Percentiles rank a stretch among this genome's conserved stretches.
These are phyloP conservation scores for Prietella phreatophila DNA, from an alignment of 2,113 vertebrate genomes.

Conservation along the genomic window DNA sequence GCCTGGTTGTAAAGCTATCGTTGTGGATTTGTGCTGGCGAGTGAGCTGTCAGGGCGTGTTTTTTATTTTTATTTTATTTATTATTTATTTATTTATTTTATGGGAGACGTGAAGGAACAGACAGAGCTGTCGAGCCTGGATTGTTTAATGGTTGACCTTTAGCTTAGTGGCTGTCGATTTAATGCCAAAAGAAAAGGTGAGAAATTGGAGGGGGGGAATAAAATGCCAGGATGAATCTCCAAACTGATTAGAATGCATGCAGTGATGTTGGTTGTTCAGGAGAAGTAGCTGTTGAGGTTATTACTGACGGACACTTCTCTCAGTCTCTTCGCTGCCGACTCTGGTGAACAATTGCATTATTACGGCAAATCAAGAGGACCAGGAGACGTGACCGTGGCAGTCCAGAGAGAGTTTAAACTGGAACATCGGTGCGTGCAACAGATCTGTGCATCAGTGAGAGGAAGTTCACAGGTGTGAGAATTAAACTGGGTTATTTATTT, in stretches of 20 bases:
- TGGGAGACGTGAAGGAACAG: slow-evolving; percentile 12
- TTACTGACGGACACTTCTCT: slow-evolving; percentile 41
- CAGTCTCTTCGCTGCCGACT: slow-evolving; percentile 7
- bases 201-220: background rate
- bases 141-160: slow-evolving; percentile 50
- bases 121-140: slow-evolving; percentile 19
- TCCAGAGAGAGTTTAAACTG: slow-evolving; percentile 14
- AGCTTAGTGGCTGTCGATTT: slow-evolving; percentile 51
- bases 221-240: slow-evolving; percentile 22
- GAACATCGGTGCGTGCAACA: background rate
- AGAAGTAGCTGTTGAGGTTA: slow-evolving; percentile 47
- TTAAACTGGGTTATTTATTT: background rate
- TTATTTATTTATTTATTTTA: background rate
- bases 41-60: slow-evolving; percentile 24
- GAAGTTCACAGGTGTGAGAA: background rate
- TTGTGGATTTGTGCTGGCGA: slow-evolving; percentile 48
- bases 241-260: slow-evolving; percentile 37
- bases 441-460: background rate
- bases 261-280: slow-evolving; percentile 39
- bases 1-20: slow-evolving; percentile 43
- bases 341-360: slow-evolving; percentile 10
- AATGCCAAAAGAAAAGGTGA: slow-evolving; percentile 31
- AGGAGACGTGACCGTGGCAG: slow-evolving; percentile 15
- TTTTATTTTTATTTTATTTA: no score
- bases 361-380: slow-evolving; percentile 36